Conservation (phyloP, 2,113 vertebrate genomes). For the Struthidea cinerea region DNA sequence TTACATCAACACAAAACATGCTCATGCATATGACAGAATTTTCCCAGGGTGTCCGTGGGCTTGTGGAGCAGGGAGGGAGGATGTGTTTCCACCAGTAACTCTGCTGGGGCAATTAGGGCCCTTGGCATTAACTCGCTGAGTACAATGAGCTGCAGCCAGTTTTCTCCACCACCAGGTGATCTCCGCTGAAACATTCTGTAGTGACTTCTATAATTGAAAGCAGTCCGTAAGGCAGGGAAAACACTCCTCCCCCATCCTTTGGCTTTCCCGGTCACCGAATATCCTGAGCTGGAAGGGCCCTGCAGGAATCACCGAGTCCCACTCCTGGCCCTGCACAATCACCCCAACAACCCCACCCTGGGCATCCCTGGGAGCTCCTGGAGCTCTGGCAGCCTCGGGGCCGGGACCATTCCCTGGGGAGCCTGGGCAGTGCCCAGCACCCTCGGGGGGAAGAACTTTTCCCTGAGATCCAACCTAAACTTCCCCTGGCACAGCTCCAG, state of each 20-base stretch:
- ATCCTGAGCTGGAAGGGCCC: background rate
- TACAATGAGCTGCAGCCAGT: background rate
- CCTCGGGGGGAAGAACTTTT: background rate
- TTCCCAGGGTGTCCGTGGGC: background rate
- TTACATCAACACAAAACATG: background rate
- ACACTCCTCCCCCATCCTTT: accelerated
- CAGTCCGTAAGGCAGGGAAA: background rate
- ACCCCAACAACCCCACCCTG: background rate
- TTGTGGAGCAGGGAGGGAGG: background rate
- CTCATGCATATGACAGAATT: accelerated
- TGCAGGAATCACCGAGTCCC: accelerated
- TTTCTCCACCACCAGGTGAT: background rate
- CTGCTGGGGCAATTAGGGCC: background rate
- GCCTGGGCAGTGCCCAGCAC: background rate
- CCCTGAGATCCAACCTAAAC: accelerated
- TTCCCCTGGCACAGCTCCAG: background rate
- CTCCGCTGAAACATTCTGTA: accelerated
- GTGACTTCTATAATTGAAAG: background rate
- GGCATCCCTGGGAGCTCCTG: background rate
- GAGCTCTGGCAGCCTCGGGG: background rate
- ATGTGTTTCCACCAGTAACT: background rate
- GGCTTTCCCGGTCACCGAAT: background rate
- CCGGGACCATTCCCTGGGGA: background rate
- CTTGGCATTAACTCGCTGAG: background rate
- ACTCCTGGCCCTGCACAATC: accelerated